phyloP scores from a whole-genome alignment of 2,113 vertebrate species.

The Benitochromis conjunctus region DNA sequence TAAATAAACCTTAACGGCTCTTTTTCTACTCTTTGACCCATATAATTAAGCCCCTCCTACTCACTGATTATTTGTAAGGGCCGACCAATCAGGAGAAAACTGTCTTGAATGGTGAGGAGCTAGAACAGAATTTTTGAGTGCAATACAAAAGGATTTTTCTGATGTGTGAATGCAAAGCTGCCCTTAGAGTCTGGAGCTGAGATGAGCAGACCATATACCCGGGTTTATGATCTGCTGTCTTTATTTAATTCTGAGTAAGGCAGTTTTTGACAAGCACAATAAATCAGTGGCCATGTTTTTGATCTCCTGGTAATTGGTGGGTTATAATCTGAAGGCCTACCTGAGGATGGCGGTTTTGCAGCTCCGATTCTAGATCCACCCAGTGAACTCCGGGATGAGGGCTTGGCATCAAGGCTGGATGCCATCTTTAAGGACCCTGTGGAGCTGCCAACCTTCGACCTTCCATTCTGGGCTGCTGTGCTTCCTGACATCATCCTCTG shows the following conservation, averaged over 20 bases:
- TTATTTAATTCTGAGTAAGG: not conserved
- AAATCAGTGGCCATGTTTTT: not conserved
- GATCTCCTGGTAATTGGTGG: not conserved
- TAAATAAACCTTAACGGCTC: too few species aligned
- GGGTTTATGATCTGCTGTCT: not conserved
- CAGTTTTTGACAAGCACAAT: not conserved
- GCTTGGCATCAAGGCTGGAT: slow-evolving; percentile 54
- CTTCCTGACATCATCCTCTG: not conserved
- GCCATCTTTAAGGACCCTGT: slow-evolving; percentile 25
- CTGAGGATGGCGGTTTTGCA: slow-evolving; percentile 30
- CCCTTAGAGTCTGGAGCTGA: too few species aligned
- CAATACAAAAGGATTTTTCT: not conserved
- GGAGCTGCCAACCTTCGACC: slow-evolving; percentile 47
- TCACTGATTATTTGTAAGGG: too few species aligned
- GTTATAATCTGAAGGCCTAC: slow-evolving; percentile 9
- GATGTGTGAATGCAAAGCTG: not conserved
- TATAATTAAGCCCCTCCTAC: too few species aligned
- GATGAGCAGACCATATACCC: not conserved
- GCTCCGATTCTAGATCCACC: slow-evolving; percentile 43
- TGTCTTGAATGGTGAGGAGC: too few species aligned
- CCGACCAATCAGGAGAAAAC: too few species aligned
- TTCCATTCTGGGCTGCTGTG: not conserved
- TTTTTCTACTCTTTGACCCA: too few species aligned
- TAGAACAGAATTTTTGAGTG: not conserved
- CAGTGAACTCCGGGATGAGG: slow-evolving; percentile 27